Percentiles rank a stretch among this genome's conserved stretches.
These are phyloP conservation scores for Menidia beryllina DNA, from an alignment of 2,113 vertebrate genomes.

Conservation along the genomic window DNA sequence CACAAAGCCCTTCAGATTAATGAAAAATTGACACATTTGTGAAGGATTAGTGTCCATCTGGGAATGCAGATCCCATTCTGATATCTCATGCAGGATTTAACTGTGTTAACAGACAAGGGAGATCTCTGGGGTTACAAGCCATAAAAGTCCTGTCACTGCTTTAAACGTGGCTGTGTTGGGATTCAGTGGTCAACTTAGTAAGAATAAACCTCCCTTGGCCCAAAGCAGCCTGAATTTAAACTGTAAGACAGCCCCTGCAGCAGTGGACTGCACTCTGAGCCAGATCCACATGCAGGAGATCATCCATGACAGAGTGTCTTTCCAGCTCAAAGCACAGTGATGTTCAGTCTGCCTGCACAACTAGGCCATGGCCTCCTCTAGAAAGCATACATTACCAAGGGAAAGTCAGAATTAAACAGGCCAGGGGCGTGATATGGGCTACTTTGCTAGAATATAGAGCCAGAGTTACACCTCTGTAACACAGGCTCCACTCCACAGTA, in stretches of 20 bases:
- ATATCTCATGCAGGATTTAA: constrained; percentile 43
- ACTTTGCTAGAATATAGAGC: constrained; percentile 44
- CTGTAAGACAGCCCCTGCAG: constrained; percentile 58
- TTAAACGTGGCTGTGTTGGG: constrained; percentile 53
- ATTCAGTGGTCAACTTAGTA: constrained; percentile 52
- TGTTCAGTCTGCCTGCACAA: constrained; percentile 77
- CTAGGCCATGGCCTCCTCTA: constrained; percentile 73
- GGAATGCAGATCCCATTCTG: constrained; percentile 27
- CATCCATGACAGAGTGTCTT: constrained; percentile 80
- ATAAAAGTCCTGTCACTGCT: constrained; percentile 26
- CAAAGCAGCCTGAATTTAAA: constrained; percentile 70
- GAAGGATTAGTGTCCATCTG: constrained; percentile 61
- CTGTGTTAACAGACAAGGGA: constrained; percentile 31
- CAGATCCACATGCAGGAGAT: constrained; percentile 68
- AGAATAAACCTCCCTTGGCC: constrained; percentile 63
- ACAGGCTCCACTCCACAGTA: constrained; percentile 25
- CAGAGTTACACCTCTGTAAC: constrained; percentile 9
- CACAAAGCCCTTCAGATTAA: constrained; percentile 49
- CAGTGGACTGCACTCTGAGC: constrained; percentile 56
- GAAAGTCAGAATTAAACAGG: constrained; percentile 67
- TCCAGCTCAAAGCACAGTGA: constrained; percentile 76
- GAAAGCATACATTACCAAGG: constrained; percentile 60
- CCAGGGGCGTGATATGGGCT: constrained; percentile 59
- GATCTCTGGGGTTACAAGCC: constrained; percentile 29
- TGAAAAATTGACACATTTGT: constrained; percentile 61